Conservation (phyloP, 2,888 invertebrate genomes). For the Bugulina stolonifera region DNA sequence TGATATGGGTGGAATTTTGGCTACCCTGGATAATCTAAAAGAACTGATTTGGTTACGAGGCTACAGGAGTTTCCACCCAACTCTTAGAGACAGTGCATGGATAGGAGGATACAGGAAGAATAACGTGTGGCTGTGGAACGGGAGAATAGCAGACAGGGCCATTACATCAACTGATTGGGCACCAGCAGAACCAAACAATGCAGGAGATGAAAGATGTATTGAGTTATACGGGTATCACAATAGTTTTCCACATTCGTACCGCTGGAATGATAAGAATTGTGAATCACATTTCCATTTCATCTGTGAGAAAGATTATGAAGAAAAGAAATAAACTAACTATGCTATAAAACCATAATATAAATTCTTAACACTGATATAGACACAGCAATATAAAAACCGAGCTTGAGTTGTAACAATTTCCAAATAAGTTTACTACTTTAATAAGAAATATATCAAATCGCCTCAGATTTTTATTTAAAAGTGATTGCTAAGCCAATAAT, state of each 20-base stretch:
- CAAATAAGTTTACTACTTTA: no score
- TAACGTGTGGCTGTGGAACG: not conserved
- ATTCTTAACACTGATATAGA: no score
- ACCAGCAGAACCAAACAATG: slow-evolving; percentile 2
- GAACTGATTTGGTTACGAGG: not conserved
- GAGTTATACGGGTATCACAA: not conserved
- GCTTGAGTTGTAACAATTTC: no score
- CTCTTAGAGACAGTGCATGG: not conserved
- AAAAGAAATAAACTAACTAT: no score
- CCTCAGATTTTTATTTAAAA: no score
- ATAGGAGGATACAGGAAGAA: not conserved
- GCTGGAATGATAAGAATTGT: not conserved
- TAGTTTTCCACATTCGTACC: not conserved
- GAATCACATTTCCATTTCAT: not conserved
- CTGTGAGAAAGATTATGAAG: not conserved
- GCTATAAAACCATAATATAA: no score
- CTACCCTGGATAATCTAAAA: not conserved
- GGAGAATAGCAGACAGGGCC: not conserved
- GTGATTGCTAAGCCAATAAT: no score
- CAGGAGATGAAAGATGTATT: not conserved
- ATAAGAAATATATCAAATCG: no score
- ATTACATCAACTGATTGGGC: not conserved
- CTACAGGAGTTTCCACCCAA: not conserved
- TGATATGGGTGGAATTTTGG: not conserved
- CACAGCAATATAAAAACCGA: no score